These are phyloP conservation scores for Itoplectis maculator DNA, from an alignment of 2,888 invertebrate genomes.

Conservation along the genomic window DNA sequence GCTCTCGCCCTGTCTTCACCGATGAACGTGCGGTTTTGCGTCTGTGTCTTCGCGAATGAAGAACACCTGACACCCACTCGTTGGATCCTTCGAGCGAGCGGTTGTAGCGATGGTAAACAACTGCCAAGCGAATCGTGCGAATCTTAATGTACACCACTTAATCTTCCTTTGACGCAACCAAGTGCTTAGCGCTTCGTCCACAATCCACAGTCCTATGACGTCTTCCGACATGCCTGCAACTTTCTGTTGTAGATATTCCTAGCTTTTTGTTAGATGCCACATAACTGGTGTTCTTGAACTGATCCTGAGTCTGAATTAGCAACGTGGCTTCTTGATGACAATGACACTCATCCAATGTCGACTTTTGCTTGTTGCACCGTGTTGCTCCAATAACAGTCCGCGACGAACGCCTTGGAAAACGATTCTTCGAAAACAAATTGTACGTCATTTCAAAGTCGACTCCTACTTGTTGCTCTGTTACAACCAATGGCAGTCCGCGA, in stretches of 20 bases:
- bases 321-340: too few relatives aligned
- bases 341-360: too few relatives aligned
- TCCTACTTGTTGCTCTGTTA: too few relatives aligned
- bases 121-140: slow-evolving; percentile 29
- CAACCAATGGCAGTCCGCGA: too few relatives aligned
- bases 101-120: slow-evolving; percentile 26
- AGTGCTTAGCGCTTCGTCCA: slow-evolving; percentile 3
- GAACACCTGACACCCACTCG: slow-evolving; percentile 20
- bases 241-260: slow-evolving; percentile 11
- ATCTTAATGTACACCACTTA: slow-evolving; percentile 8
- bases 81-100: slow-evolving; percentile 19
- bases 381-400: too few relatives aligned
- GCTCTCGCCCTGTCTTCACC: slow-evolving; percentile 36
- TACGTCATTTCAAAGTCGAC: too few relatives aligned
- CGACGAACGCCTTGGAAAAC: too few relatives aligned
- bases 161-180: slow-evolving; percentile 24
- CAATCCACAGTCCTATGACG: neutral
- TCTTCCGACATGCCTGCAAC: neutral
- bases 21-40: too few relatives aligned
- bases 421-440: too few relatives aligned
- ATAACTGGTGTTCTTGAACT: neutral
- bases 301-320: neutral
- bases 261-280: too few relatives aligned
- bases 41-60: slow-evolving; percentile 30
- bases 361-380: too few relatives aligned